These are phyloP conservation scores for Rhimphoctona megacephalus DNA, from an alignment of 2,888 invertebrate genomes.

Conservation along the genomic window DNA sequence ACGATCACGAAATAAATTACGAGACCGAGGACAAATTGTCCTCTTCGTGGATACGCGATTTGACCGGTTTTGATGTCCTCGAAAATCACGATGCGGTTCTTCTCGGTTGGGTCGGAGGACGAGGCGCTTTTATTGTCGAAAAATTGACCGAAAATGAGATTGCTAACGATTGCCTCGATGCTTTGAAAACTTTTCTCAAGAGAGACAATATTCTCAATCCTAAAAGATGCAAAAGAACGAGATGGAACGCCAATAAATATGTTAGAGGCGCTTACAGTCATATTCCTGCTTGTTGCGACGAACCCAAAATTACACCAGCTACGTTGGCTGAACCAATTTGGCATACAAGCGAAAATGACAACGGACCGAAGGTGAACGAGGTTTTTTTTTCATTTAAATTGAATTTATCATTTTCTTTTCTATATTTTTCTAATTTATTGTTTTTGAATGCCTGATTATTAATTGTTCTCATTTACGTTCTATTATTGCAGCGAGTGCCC, in stretches of 20 bases:
- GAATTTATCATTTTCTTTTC: neutral
- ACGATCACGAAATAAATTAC: conserved; percentile 46
- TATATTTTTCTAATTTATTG: conserved; percentile 10
- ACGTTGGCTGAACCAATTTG: conserved; percentile 85
- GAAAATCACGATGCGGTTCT: conserved; percentile 85
- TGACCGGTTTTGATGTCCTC: conserved; percentile 89
- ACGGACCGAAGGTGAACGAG: conserved; percentile 72
- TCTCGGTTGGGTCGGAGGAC: conserved; percentile 89
- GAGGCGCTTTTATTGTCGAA: conserved; percentile 87
- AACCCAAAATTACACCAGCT: conserved; percentile 81
- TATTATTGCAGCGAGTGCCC: conserved; percentile 82
- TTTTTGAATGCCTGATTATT: conserved; percentile 4
- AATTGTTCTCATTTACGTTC: neutral
- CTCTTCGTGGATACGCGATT: conserved; percentile 86
- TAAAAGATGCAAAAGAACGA: conserved; percentile 85
- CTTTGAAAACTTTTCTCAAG: conserved; percentile 86
- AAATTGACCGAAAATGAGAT: conserved; percentile 85
- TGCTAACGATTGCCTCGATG: conserved; percentile 85
- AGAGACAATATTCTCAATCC: conserved; percentile 85
- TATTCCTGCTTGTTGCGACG: conserved; percentile 86
- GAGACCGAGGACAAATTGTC: conserved; percentile 72
- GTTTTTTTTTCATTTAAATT: neutral
- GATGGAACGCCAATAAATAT: conserved; percentile 87
- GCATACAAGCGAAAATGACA: conserved; percentile 73
- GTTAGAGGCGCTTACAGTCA: conserved; percentile 88